Evolutionary conservation across 2,888 invertebrate genomes (phyloP).

Genomic region (Polylopha cassiicola): DNA sequence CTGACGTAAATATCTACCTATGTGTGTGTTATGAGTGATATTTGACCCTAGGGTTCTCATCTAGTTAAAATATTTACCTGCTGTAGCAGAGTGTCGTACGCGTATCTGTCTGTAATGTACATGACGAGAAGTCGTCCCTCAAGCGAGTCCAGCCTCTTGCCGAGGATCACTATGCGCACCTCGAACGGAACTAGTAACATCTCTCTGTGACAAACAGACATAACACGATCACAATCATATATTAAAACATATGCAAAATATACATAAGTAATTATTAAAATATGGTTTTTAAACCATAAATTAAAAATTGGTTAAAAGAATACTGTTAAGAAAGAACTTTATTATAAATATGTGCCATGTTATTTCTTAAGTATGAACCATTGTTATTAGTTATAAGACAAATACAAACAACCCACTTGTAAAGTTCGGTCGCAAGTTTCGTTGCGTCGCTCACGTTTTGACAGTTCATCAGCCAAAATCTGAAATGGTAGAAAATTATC

Average conservation of each 20-base stretch:
- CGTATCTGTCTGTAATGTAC: conserved; percentile 99
- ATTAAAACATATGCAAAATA: conserved; percentile 25
- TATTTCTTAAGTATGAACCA: too few relatives aligned
- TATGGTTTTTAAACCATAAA: too few relatives aligned
- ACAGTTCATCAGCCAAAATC: conserved; percentile 99
- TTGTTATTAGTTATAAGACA: too few relatives aligned
- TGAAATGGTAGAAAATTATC: conserved; percentile 36
- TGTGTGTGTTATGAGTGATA: too few relatives aligned
- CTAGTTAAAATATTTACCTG: conserved; percentile 66
- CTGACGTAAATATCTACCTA: too few relatives aligned
- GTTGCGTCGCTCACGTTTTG: conserved; percentile 96
- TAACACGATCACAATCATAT: not conserved
- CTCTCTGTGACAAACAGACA: conserved; percentile 49
- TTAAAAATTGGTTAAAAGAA: too few relatives aligned
- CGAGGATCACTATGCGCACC: conserved; percentile 98
- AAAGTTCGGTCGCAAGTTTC: conserved; percentile 96
- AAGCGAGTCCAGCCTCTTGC: conserved; percentile 90
- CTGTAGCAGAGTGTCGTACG: conserved; percentile 96
- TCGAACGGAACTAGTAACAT: conserved; percentile 94
- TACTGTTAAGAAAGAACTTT: too few relatives aligned
- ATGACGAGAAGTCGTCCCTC: conserved; percentile 95
- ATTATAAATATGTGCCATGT: too few relatives aligned
- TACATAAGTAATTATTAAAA: too few relatives aligned
- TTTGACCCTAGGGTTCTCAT: too few relatives aligned
- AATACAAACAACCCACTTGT: conserved; percentile 81